Conservation (phyloP, 2,113 vertebrate species). For the Brachionichthys hirsutus region DNA sequence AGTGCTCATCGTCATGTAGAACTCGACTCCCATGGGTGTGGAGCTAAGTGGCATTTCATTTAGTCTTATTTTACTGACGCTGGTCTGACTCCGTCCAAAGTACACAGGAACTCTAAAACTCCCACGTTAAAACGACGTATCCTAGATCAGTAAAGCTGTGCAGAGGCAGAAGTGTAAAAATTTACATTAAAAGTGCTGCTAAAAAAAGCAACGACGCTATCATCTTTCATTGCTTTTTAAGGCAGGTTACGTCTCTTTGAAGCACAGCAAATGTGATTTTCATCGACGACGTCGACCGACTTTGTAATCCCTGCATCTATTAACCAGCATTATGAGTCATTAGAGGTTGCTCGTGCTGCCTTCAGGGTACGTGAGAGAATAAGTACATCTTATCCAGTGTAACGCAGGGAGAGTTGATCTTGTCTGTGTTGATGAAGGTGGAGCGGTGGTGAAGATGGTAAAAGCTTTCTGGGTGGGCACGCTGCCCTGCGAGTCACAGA, state of each 20-base stretch:
- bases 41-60: too few relatives aligned
- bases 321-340: slow-evolving; percentile 24
- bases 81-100: too few relatives aligned
- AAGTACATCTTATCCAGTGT: slow-evolving; percentile 33
- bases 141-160: too few relatives aligned
- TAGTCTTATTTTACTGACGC: too few relatives aligned
- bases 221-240: neutral
- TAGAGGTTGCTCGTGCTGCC: slow-evolving; percentile 19
- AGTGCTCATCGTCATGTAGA: too few relatives aligned
- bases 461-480: slow-evolving; percentile 63
- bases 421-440: slow-evolving; percentile 24
- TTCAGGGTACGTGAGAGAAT: slow-evolving; percentile 21
- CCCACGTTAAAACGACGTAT: too few relatives aligned
- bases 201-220: too few relatives aligned
- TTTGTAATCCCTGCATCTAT: slow-evolving; percentile 11
- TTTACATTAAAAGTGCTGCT: too few relatives aligned
- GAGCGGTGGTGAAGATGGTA: slow-evolving; percentile 48
- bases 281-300: slow-evolving; percentile 15
- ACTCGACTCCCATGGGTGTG: too few relatives aligned
- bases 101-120: too few relatives aligned
- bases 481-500: slow-evolving; percentile 24
- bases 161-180: too few relatives aligned
- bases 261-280: slow-evolving; percentile 13
- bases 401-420: slow-evolving; percentile 16
- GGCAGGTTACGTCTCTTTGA: slow-evolving; percentile 3